These are phyloP conservation scores for Ectropis grisescens DNA, from an alignment of 1,140 invertebrate species.

Conservation along the genomic window DNA sequence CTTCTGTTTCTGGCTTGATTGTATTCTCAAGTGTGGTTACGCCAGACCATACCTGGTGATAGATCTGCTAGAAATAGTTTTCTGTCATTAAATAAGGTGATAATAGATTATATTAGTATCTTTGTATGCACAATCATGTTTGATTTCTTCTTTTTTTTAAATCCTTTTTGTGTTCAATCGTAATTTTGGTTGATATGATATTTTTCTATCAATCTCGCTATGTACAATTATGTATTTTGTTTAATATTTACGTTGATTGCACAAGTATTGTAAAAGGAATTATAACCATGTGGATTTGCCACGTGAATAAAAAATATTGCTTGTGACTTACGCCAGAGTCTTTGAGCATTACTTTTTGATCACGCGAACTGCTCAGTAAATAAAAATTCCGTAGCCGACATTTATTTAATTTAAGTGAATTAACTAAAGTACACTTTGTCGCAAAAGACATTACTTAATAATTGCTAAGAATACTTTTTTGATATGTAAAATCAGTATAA, in stretches of 20 bases:
- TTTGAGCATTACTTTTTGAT: slow-evolving; percentile 7
- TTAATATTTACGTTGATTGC: slow-evolving; percentile 46
- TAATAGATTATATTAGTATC: slow-evolving; percentile 47
- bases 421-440: slow-evolving; percentile 57
- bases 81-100: slow-evolving; percentile 42
- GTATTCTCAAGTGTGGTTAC: slow-evolving; percentile 22
- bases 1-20: slow-evolving; percentile 19
- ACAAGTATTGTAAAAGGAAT: slow-evolving; percentile 45
- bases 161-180: slow-evolving; percentile 32
- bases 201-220: slow-evolving; percentile 20
- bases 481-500: slow-evolving; percentile 47
- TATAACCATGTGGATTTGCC: slow-evolving; percentile 12
- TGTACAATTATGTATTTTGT: slow-evolving; percentile 54
- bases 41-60: slow-evolving; percentile 37
- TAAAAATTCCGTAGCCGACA: slow-evolving; percentile 41
- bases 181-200: slow-evolving; percentile 23
- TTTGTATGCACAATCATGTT: slow-evolving; percentile 59
- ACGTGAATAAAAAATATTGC: slow-evolving; percentile 8
- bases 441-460: slow-evolving; percentile 59
- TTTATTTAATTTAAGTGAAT: slow-evolving; percentile 48
- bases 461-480: slow-evolving; percentile 50
- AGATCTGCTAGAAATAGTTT: slow-evolving; percentile 14
- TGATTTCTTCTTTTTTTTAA: slow-evolving; percentile 14
- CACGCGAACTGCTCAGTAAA: slow-evolving; percentile 24
- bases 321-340: slow-evolving; percentile 44